Conservation (phyloP, 2,113 vertebrate species). For the Thinocorus orbignyianus region DNA sequence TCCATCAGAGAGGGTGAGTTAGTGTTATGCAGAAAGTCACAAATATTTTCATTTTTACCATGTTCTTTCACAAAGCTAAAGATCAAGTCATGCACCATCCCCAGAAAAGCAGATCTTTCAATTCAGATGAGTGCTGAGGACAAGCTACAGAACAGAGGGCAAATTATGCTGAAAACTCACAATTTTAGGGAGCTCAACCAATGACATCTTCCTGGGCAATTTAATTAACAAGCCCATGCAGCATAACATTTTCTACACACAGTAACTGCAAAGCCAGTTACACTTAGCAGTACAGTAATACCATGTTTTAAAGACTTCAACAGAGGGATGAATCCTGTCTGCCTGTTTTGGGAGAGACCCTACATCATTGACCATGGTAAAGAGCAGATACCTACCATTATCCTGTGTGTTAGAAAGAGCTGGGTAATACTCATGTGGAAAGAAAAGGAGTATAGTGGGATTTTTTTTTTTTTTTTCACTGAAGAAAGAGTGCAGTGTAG, state of each 20-base stretch:
- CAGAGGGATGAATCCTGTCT: not conserved
- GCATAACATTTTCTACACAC: not conserved
- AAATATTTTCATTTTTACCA: not conserved
- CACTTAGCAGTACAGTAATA: not conserved
- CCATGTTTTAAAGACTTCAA: not conserved
- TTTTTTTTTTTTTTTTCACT: fast-evolving
- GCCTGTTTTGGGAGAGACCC: not conserved
- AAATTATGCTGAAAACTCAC: not conserved
- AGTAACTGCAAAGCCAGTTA: not conserved
- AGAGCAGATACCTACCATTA: not conserved
- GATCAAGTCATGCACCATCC: not conserved
- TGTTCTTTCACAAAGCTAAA: not conserved
- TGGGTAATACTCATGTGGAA: not conserved
- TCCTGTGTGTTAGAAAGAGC: not conserved
- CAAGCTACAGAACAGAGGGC: not conserved
- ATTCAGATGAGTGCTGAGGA: not conserved
- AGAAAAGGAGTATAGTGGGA: not conserved
- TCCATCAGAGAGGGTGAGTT: not conserved
- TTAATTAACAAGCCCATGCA: not conserved
- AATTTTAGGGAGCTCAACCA: not conserved
- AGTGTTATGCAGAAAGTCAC: not conserved
- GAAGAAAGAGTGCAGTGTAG: not conserved
- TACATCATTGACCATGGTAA: not conserved
- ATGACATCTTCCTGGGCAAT: not conserved
- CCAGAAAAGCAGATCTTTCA: not conserved